phyloP scores from a whole-genome alignment of 2,888 invertebrate species.

The Pomacea canaliculata region DNA sequence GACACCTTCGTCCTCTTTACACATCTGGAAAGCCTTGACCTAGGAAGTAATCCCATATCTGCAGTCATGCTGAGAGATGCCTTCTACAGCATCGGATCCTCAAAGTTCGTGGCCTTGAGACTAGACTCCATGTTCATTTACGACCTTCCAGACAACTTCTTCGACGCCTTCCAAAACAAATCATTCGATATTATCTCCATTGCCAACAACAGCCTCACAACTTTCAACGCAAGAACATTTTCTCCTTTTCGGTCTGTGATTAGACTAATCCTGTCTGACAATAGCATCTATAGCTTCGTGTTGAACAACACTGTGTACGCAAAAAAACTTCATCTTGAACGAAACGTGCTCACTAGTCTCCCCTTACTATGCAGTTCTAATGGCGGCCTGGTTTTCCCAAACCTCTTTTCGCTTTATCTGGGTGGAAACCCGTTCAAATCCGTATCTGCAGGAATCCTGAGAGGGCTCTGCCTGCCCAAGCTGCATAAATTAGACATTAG shows the following conservation, averaged over 20 bases:
- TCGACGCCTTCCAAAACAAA: constrained; percentile 7
- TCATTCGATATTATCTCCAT: not conserved
- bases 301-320: not conserved
- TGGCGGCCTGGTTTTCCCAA: not conserved
- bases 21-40: not conserved
- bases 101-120: not conserved
- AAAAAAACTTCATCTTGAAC: not conserved
- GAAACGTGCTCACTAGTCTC: not conserved
- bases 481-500: constrained; percentile 16
- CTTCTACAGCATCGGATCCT: not conserved
- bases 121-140: constrained; percentile 1
- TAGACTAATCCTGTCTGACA: too few relatives aligned
- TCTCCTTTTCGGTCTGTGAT: not conserved
- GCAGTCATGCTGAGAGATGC: not conserved
- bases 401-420: not conserved
- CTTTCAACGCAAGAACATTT: not conserved
- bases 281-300: too few relatives aligned
- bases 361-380: not conserved
- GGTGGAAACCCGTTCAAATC: not conserved
- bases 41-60: constrained; percentile 2
- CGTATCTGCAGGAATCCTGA: not conserved
- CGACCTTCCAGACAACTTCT: constrained; percentile 6
- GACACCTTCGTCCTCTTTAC: not conserved
- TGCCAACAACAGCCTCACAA: not conserved
- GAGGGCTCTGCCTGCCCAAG: constrained; percentile 4